Base-by-base conservation (phyloP, 2,113 vertebrate genomes). In the Bujurquina vittata region DNA sequence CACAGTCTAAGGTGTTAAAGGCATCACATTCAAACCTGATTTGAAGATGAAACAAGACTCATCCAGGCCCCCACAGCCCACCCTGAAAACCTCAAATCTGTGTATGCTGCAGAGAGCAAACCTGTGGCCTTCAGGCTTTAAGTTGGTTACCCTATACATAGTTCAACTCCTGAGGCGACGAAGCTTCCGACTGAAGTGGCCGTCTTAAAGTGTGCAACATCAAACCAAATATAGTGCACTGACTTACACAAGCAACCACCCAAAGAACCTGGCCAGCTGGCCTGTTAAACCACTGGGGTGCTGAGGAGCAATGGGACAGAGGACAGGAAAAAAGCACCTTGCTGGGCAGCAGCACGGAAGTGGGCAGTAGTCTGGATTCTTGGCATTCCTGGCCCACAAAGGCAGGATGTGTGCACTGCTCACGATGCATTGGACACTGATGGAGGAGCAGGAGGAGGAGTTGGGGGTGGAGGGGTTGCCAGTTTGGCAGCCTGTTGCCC, bases 341-440 rank as follows among this genome's bases (percentile, higher is more conserved):
- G 89, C 87, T 80, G 89, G 90, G 79, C 81, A 88, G 77, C 54
- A 83, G 80, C 1, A 56, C 81, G 75, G 60, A 77, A 73, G 62
- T 75, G 84, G 79, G 85, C 80, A 87, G 73, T 78, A 84, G 89
- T 85, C 89, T 83, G 89, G 90, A 96, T 95, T 95, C 92, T 89
- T 92, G 58, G 82, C 79, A 96, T 96, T 95, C 95, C 94, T 90
- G 87, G 86, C 86, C 85, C 90, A 96, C 95, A 96, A 96, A 95
- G 94, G 93, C 94, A 95, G 95, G 95, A 96, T 95, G 95, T 95
- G 95, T 95, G 91, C 20, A 74, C 87, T 77, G 86, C 90, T 85
- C 80, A 81, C 11, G 73, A 91, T 87, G 88, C 79, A 60, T 89
- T 58, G 61, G 59, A 90, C 88, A 89, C 93, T 88, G 88, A 90